Evolutionary conservation across 35 echinoderm and acorn worm genomes (phyloP).

Genomic region (Antedon bifida): DNA sequence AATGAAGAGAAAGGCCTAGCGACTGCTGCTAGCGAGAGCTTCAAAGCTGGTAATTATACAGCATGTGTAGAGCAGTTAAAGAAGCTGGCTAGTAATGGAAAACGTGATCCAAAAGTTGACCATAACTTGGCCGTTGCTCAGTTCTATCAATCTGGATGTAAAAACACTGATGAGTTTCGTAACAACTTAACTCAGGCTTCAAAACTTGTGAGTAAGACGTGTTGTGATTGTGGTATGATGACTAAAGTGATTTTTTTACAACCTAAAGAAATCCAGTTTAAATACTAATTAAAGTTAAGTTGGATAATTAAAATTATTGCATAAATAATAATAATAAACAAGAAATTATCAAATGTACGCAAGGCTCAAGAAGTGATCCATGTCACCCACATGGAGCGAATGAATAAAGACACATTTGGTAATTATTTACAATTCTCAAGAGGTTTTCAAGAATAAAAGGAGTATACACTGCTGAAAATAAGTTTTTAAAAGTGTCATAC

Average conservation of each 20-base stretch:
- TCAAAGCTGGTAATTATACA: conserved; percentile 58
- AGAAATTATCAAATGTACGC: too few species aligned
- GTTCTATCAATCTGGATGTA: conserved; percentile 76
- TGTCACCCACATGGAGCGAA: too few species aligned
- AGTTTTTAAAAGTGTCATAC: too few species aligned
- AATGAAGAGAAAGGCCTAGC: conserved; percentile 73
- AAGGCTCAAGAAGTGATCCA: too few species aligned
- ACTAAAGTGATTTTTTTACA: background rate
- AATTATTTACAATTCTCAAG: too few species aligned
- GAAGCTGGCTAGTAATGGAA: conserved; percentile 29
- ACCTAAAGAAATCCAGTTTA: background rate
- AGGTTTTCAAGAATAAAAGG: too few species aligned
- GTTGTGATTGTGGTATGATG: background rate
- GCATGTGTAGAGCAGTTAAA: conserved; percentile 63
- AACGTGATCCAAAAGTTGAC: conserved; percentile 53
- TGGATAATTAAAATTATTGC: background rate
- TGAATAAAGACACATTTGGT: too few species aligned
- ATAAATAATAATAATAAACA: too few species aligned
- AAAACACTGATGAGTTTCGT: conserved; percentile 56
- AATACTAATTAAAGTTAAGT: background rate
- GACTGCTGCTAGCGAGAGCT: conserved; percentile 38
- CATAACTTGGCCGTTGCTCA: conserved; percentile 69
- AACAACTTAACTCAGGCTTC: conserved; percentile 55
- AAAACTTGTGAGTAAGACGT: conserved; percentile 47
- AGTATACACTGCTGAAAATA: too few species aligned